Conservation (phyloP, 2,888 invertebrate genomes). For the Strigamia maritima region DNA sequence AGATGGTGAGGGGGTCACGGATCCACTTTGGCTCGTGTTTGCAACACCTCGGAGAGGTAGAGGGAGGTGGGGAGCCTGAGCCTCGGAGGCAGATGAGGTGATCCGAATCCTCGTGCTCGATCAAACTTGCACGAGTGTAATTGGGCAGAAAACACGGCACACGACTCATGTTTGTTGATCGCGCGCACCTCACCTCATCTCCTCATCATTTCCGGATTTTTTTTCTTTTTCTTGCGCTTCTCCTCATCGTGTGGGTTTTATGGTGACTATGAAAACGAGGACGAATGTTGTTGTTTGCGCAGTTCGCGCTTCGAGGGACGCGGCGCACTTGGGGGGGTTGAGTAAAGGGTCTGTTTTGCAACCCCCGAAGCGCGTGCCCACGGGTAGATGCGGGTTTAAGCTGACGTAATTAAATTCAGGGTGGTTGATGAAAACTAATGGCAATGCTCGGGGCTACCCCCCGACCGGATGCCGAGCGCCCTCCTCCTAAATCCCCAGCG, state of each 20-base stretch:
- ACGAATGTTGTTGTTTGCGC: background rate
- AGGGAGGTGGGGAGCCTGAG: background rate
- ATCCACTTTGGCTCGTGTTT: background rate
- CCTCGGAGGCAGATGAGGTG: background rate
- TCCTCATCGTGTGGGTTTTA: background rate
- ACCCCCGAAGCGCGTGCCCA: background rate
- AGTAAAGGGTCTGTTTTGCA: background rate
- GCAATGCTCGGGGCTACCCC: background rate
- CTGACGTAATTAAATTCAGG: constrained; percentile 27
- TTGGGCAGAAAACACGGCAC: background rate
- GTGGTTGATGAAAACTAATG: constrained; percentile 27
- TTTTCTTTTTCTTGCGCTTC: no score
- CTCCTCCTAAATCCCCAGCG: constrained; percentile 9
- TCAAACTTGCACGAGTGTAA: background rate
- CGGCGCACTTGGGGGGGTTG: background rate
- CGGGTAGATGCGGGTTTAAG: background rate
- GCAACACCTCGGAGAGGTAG: background rate
- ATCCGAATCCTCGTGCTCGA: background rate
- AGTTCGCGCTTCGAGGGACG: background rate
- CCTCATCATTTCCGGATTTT: background rate
- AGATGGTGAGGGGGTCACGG: background rate
- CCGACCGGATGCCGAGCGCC: constrained; percentile 7
- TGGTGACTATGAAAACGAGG: background rate
- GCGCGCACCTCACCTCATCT: background rate
- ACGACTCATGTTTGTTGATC: background rate